These are phyloP conservation scores for Mycetomoellerius zeteki DNA, from an alignment of 1,140 invertebrate genomes.

Conservation along the genomic window DNA sequence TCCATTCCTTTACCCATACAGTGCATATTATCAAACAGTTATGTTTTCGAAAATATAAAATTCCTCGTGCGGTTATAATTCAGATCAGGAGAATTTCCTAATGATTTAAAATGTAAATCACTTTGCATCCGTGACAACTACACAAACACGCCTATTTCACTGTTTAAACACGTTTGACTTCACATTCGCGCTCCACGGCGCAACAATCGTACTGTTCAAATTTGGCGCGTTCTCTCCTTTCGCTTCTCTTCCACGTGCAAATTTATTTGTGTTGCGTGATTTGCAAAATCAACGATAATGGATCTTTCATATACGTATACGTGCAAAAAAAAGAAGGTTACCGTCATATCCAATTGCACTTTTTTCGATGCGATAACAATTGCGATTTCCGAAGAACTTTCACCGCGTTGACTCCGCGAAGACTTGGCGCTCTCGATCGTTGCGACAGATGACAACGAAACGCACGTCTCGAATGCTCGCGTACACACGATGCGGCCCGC, in stretches of 20 bases:
- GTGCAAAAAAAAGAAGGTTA: background rate
- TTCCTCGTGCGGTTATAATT: background rate
- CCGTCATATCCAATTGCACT: background rate
- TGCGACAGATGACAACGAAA: conserved; percentile 35
- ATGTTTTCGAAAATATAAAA: background rate
- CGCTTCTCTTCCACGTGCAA: background rate
- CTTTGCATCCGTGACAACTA: background rate
- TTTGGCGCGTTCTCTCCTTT: background rate
- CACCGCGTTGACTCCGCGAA: background rate
- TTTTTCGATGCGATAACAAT: background rate
- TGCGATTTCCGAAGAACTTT: conserved; percentile 18
- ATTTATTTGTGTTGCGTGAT: background rate
- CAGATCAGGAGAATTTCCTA: background rate
- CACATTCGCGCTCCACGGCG: background rate
- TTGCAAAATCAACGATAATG: background rate
- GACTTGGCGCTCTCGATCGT: conserved; percentile 5
- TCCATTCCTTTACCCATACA: background rate
- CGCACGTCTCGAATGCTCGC: conserved; percentile 19
- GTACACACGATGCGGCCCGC: conserved; percentile 72
- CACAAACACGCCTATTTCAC: background rate
- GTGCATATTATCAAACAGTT: background rate
- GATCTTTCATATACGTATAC: background rate
- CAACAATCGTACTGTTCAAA: background rate
- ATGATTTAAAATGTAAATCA: background rate
- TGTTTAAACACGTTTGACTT: conserved; percentile 13